Base-by-base conservation (phyloP, 2,888 invertebrate genomes). In the Periphyllus acericola region DNA sequence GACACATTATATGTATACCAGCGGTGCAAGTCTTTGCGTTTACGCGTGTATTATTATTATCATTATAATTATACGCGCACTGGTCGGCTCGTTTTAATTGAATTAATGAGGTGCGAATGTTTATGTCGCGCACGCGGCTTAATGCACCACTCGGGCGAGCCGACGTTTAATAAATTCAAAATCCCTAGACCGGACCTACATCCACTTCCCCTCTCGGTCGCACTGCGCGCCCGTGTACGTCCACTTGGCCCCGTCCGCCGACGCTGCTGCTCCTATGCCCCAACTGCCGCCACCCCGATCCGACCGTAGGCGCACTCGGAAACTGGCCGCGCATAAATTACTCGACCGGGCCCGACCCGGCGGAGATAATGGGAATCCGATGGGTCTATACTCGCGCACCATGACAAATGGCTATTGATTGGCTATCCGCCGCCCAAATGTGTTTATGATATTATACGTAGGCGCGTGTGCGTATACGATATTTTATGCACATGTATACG, bases 91-190 rank as follows among this genome's bases (percentile, higher is more conserved):
- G 71, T 72, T 36, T 83, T 81, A 87, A 87, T 87, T 87, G 87
- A 87, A 87, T 87, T 87, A 81, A 87, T 74, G 80, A 79, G 40
- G 80, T 74, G 87, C 60, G 40, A 87, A 80, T 80, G 87, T 87
- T 74, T 60, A 74, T 55, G 74, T 74, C 83, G 29, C 68, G 40
- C 66, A 66, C 85, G 60, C 17, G 55, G 72, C 76, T 40, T 76
- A 84, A 84, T 84, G 84, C 66, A 76, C 84, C 66, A 17, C 76
- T 66, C 84, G 75, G 66, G 52, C 29, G 9, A 46, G 29, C 75
- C 40, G 74, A n/a, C 83, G 60, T 60, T 68, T 84, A 84, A 76
- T 84, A 66, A 84, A 84, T 84, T 78, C 68, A 21, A 52, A 85
- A 85, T 85, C 76, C 84, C 84, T 76, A 40, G 84, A 36, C 29